These are phyloP conservation scores for Eulemur rubriventer DNA, from an alignment of 2,797 vertebrate genomes.

Conservation along the genomic window DNA sequence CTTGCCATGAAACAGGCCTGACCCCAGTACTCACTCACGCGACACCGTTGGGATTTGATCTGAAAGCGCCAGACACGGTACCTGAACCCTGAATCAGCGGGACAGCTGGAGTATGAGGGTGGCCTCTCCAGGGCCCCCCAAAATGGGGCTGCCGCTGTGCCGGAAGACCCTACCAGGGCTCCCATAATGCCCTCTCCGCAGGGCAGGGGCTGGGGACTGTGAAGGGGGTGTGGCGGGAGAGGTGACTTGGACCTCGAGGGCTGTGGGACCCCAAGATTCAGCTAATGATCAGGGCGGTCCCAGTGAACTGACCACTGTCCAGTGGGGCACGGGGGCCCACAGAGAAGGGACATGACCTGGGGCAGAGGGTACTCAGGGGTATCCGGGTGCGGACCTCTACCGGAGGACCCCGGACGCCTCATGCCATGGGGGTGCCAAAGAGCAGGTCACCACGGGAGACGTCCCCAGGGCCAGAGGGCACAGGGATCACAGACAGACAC, in stretches of 20 bases:
- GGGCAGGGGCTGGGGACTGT: background rate
- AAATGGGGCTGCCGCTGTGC: rapidly evolving
- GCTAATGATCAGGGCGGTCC: background rate
- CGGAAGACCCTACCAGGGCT: background rate
- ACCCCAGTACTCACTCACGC: background rate
- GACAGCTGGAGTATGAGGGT: background rate
- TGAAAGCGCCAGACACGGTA: background rate
- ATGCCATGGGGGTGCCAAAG: background rate
- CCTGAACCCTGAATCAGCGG: background rate
- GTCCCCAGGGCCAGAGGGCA: rapidly evolving
- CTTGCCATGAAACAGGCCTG: rapidly evolving
- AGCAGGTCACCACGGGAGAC: no score
- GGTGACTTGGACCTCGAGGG: rapidly evolving
- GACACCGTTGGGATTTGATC: no score
- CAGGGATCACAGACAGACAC: background rate
- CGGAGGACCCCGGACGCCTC: background rate
- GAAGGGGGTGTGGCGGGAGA: background rate
- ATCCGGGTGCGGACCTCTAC: background rate
- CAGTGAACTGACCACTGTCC: background rate
- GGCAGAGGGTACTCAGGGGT: background rate
- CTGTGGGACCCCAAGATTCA: background rate
- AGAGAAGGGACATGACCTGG: background rate
- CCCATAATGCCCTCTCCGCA: background rate
- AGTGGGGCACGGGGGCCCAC: background rate
- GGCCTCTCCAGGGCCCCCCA: background rate